Evolutionary conservation across 2,888 invertebrate species (phyloP).

Genomic region (Rhorus exstirpatorius): DNA sequence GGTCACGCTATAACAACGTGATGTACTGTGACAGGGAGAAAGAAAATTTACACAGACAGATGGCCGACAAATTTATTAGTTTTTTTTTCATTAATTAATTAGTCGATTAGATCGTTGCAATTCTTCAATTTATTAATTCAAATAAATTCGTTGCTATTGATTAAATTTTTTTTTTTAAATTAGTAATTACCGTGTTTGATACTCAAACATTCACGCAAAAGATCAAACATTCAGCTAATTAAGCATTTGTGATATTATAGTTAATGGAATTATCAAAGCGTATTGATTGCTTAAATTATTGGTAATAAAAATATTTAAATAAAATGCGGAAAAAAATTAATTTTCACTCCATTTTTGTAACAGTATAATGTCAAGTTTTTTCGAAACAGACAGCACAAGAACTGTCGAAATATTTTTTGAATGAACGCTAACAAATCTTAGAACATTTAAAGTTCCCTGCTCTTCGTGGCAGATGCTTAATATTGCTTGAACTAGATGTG

Average conservation of each 20-base stretch:
- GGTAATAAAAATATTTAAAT: neutral
- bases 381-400: too few relatives aligned
- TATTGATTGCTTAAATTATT: too few relatives aligned
- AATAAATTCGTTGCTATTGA: neutral
- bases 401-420: too few relatives aligned
- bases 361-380: too few relatives aligned
- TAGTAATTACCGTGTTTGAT: neutral
- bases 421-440: too few relatives aligned
- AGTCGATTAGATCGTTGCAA: neutral
- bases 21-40: slow-evolving; percentile 7
- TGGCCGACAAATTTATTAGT: slow-evolving; percentile 1
- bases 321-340: neutral
- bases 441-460: too few relatives aligned
- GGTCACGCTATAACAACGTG: slow-evolving; percentile 5
- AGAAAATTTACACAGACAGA: slow-evolving; percentile 19
- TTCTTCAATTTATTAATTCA: neutral
- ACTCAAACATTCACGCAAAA: neutral
- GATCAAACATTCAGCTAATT: neutral
- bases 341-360: too few relatives aligned
- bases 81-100: neutral
- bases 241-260: neutral
- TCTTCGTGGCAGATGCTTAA: too few relatives aligned
- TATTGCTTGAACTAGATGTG: too few relatives aligned
- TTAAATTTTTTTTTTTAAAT: neutral
- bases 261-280: too few relatives aligned